Evolutionary conservation across 2,113 vertebrate species (phyloP), one percentile per base, ranked within the genome.

Genomic region (Aspidoscelis tigris): DNA sequence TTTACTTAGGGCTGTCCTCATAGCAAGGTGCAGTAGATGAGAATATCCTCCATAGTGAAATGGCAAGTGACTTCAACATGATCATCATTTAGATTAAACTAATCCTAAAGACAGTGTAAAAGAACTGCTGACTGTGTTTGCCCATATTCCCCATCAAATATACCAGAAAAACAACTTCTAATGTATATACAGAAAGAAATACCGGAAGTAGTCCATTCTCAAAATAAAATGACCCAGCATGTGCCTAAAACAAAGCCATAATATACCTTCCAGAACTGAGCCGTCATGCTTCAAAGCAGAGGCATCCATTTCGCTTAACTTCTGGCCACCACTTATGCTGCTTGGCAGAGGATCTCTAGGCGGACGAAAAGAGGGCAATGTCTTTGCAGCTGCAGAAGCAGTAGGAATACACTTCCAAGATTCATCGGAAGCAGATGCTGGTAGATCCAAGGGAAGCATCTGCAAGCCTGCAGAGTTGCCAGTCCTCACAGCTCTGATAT

Each of bases 221-320:
- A 50, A 5, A 50, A 66, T 39, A 75, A 10, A 14, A 22, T 5
- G 47, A 41, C 12, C 47, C 61, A 68, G 22, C 44, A 68, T 16
- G 50, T 47, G 14, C 21, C 3, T 9, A 78, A 24, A 41, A 26
- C 50, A 43, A 24, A 61, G 81, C 12, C 1, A 26, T 70, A 43
- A 73, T 70, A 82, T 92, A 95, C 94, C 94, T 93, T 64, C 80
- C 64, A 86, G 80, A 41, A 77, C 47, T 9, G 43, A 22, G n/a
- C 0, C 0, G 2, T 87, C 58, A 43, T 83, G 76, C 86, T 76
- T 33, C 5, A 77, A 66, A 44, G 81, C 24, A 50, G n/a, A 1
- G 76, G 79, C 76, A 8, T 26, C 5, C 82, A 21, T n/a, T 80
- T 89, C 73, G 70, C 43, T 26, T 0, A 0, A 33, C 24, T 84